Base-by-base conservation (phyloP, 2,888 invertebrate genomes). In the Chironomus tentans region DNA sequence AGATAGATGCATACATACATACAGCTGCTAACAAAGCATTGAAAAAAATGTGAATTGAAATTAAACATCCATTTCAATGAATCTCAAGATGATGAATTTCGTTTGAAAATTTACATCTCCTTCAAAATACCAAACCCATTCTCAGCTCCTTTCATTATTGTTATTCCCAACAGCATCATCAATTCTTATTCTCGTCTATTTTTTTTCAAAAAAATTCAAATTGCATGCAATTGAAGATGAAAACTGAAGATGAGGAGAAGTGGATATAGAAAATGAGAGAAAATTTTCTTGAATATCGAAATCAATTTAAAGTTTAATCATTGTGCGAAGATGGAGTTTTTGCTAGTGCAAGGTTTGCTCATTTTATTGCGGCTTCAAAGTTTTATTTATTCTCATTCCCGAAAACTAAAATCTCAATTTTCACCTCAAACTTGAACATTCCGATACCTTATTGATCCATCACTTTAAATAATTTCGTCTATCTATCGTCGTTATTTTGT, bases 241-340 rank as follows among this genome's bases (percentile, higher is more conserved):
- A 28, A 28, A 28, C 28, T 28, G 28, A 28, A 28, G 3, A 38
- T 7, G 10, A 38, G 38, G 38, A 38, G 38, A 38, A 38, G 38
- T 38, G 38, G 2, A 38, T 10, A 38, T 38, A 38, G 38, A 38
- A 38, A 38, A 38, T 28, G 3, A 28, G n/a, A n/a, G n/a, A n/a
- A n/a, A n/a, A n/a, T n/a, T 38, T 38, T 4, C 38, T 38, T 56
- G 56, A 56, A 56, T 15, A 56, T 56, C 21, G 22, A 65, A 65
- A 65, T 65, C 65, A 65, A 65, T 65, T 65, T 65, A 65, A 65
- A 65, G 22, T 65, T 65, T 65, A 65, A 65, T 65, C 65, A 65
- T 65, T 65, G 65, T 62, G 18, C 62, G 62, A 62, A 13, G 65
- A 65, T 13, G 21, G 24, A 24, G 10, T 22, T 65, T n/a, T 12